These are phyloP conservation scores for Pelodytes ibericus DNA, from an alignment of 2,797 vertebrate species.

Conservation along the genomic window DNA sequence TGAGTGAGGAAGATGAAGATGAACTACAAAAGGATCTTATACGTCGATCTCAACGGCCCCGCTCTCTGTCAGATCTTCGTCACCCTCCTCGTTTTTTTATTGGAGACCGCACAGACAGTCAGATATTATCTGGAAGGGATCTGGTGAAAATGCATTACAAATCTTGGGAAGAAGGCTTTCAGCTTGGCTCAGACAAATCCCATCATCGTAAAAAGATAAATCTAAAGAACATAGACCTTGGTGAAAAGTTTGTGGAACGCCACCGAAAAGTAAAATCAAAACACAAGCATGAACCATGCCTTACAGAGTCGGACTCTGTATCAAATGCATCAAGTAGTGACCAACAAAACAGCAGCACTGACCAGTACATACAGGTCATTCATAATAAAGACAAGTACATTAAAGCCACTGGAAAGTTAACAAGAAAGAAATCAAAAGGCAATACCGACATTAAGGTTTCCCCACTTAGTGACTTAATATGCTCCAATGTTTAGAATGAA, in stretches of 20 bases:
- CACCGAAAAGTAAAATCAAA: slow-evolving; percentile 73
- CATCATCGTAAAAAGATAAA: slow-evolving; percentile 67
- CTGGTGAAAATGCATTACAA: slow-evolving; percentile 61
- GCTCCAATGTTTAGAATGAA: slow-evolving; percentile 85
- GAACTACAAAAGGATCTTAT: slow-evolving; percentile 62
- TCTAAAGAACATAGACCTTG: slow-evolving; percentile 63
- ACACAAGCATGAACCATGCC: slow-evolving; percentile 73
- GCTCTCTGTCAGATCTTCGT: slow-evolving; percentile 79
- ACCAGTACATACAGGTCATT: slow-evolving; percentile 88
- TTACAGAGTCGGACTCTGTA: slow-evolving; percentile 87
- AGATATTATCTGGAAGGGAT: slow-evolving; percentile 64
- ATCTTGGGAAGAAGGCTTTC: slow-evolving; percentile 66
- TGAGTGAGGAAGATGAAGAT: slow-evolving; percentile 81
- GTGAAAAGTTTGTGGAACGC: slow-evolving; percentile 64
- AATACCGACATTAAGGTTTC: slow-evolving; percentile 66
- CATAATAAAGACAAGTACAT: slow-evolving; percentile 81
- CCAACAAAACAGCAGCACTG: slow-evolving; percentile 86
- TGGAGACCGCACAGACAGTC: slow-evolving; percentile 71
- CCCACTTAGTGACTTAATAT: slow-evolving; percentile 80
- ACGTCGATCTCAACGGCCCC: slow-evolving; percentile 67
- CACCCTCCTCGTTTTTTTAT: slow-evolving; percentile 78
- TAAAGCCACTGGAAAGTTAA: slow-evolving; percentile 69
- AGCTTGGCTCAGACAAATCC: slow-evolving; percentile 59
- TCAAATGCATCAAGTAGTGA: slow-evolving; percentile 91
- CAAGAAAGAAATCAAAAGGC: slow-evolving; percentile 75